Percentiles rank a stretch among this genome's conserved stretches.
These are phyloP conservation scores for Lasioglossum malachurum DNA, from an alignment of 2,888 invertebrate genomes.

Conservation along the genomic window DNA sequence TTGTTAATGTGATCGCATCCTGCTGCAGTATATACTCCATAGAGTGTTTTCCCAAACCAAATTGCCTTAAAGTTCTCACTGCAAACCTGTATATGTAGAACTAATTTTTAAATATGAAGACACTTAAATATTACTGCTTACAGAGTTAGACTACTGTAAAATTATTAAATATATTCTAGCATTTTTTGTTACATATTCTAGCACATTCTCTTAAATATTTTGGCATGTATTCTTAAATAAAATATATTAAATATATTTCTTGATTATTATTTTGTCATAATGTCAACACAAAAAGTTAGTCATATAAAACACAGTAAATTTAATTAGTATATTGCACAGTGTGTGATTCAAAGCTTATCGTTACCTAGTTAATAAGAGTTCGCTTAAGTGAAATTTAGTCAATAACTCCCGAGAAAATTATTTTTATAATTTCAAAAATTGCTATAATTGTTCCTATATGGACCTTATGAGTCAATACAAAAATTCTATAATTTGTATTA, in stretches of 20 bases:
- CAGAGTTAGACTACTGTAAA: not conserved
- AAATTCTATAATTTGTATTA: no score
- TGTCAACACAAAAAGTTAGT: no score
- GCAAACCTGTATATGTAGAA: conserved; percentile 85
- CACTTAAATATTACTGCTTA: not conserved
- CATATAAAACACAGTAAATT: no score
- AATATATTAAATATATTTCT: not conserved
- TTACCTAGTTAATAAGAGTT: no score
- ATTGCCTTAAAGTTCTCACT: conserved; percentile 88
- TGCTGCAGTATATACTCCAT: conserved; percentile 88
- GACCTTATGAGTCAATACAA: no score
- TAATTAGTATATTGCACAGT: no score
- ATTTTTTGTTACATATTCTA: not conserved
- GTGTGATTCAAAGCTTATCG: no score
- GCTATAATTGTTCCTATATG: no score
- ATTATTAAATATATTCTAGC: not conserved
- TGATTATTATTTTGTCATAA: not conserved
- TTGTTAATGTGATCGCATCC: conserved; percentile 86
- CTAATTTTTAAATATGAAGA: not conserved
- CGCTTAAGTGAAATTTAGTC: not conserved
- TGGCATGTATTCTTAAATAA: not conserved
- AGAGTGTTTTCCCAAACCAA: conserved; percentile 88
- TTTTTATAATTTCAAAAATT: no score
- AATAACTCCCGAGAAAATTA: not conserved
- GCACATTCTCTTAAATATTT: no score